Evolutionary conservation across 2,888 invertebrate species (phyloP), one percentile per base, ranked within the genome.

Genomic region (Prionchulus punctatus): DNA sequence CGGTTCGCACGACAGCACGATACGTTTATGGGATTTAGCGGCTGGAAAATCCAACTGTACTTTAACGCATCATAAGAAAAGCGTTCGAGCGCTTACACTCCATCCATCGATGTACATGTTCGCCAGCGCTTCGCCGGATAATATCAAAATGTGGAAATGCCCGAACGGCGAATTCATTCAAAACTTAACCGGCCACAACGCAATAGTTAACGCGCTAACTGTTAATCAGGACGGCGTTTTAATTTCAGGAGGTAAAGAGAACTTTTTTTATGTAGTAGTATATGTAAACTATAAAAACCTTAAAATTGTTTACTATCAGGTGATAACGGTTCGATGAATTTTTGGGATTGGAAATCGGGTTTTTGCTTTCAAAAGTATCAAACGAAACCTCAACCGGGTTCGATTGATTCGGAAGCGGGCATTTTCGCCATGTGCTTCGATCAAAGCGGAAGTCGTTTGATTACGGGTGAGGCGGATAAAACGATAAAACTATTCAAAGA

Each of bases 281-380:
- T n/a, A n/a, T n/a, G n/a, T n/a, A n/a, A n/a, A n/a, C n/a, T n/a
- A n/a, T n/a, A 57, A n/a, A n/a, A n/a, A n/a, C n/a, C n/a, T n/a
- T n/a, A n/a, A n/a, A n/a, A n/a, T n/a, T n/a, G 62, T n/a, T n/a
- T n/a, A n/a, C n/a, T n/a, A n/a, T 27, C 56, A 75, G 76, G 90
- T 26, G 96, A 99, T 71, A 98, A 98, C 71, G 98, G 98, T 1
- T 89, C 92, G 1, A 80, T 99, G 79, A 83, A 86, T 72, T 85
- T 88, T 67, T 98, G 96, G 96, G 98, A 98, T 72, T 98, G 96
- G 96, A 80, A 88, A 66, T 94, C 94, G 0, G 98, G 96, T 0
- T 96, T 96, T 70, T 98, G 98, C 76, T 99, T 96, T 77, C 98
- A 99, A 59, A 63, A 72, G 30, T 66, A 77, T 1, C 79, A 85